phyloP scores from a whole-genome alignment of 2,797 vertebrate genomes.

The Hydrocynus forskahlii region DNA sequence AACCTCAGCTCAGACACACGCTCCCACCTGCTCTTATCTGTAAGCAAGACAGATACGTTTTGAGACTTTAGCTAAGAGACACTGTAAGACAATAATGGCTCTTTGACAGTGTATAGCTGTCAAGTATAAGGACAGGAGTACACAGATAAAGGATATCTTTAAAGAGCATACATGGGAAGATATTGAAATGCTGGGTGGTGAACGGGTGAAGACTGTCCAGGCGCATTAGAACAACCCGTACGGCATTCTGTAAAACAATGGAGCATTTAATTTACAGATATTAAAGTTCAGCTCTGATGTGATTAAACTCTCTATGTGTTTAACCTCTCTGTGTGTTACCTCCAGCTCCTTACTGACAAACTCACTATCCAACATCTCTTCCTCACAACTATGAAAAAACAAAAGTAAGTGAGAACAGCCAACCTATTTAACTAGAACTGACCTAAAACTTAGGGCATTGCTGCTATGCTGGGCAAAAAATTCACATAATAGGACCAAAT shows the following conservation, averaged over 20 bases:
- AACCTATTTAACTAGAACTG: too few species aligned
- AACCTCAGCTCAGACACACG: constrained; percentile 74
- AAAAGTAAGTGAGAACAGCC: background rate
- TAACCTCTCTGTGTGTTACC: constrained; percentile 62
- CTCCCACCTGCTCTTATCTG: constrained; percentile 84
- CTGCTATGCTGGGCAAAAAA: too few species aligned
- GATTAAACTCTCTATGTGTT: constrained; percentile 16
- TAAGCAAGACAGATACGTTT: background rate
- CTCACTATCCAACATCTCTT: constrained; percentile 42
- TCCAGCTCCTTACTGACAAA: constrained; percentile 67
- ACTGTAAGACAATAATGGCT: too few species aligned
- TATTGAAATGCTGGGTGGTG: constrained; percentile 80
- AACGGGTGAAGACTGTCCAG: constrained; percentile 86
- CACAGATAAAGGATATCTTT: background rate
- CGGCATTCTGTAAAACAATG: constrained; percentile 78
- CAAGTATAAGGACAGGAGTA: too few species aligned
- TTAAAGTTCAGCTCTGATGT: background rate
- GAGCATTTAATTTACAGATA: background rate
- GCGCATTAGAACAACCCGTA: constrained; percentile 86
- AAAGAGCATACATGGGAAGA: constrained; percentile 85
- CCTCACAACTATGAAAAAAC: constrained; percentile 58
- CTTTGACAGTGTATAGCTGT: too few species aligned
- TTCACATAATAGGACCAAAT: too few species aligned
- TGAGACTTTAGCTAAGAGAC: too few species aligned
- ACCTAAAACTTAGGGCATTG: background rate